Evolutionary conservation across 2,888 invertebrate species (phyloP).

Genomic region (Caenorhabditis macrosperma): DNA sequence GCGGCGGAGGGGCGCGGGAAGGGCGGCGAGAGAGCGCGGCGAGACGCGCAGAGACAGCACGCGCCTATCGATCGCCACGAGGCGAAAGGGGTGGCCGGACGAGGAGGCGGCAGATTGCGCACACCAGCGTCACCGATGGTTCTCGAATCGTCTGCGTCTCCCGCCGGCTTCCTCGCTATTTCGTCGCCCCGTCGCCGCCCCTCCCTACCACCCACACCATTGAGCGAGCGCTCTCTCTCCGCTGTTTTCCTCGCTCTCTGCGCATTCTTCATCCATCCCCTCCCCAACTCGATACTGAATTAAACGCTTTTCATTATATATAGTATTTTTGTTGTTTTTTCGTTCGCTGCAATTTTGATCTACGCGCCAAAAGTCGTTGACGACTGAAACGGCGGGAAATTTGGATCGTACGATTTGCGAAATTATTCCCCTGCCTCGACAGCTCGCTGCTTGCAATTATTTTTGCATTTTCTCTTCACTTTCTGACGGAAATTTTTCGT

Average conservation of each 20-base stretch:
- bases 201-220: conserved; percentile 28
- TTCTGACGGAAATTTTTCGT: no score
- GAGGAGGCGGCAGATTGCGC: conserved; percentile 23
- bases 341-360: no score
- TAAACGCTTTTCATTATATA: not conserved
- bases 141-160: conserved; percentile 52
- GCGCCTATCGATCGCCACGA: conserved; percentile 51
- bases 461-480: no score
- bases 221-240: not conserved
- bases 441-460: no score
- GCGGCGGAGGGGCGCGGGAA: not conserved
- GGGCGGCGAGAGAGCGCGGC: conserved; percentile 32
- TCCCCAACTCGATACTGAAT: not conserved
- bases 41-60: conserved; percentile 39
- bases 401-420: no score
- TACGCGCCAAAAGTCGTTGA: no score
- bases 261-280: conserved; percentile 2
- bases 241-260: not conserved
- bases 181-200: not conserved
- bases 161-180: conserved; percentile 1
- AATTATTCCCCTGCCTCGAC: no score
- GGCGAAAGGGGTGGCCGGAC: conserved; percentile 4
- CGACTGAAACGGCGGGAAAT: no score
- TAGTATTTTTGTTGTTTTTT: conserved; percentile 4
- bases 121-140: conserved; percentile 31